Conservation (phyloP, 2,113 vertebrate genomes). For the Probosciger aterrimus region DNA sequence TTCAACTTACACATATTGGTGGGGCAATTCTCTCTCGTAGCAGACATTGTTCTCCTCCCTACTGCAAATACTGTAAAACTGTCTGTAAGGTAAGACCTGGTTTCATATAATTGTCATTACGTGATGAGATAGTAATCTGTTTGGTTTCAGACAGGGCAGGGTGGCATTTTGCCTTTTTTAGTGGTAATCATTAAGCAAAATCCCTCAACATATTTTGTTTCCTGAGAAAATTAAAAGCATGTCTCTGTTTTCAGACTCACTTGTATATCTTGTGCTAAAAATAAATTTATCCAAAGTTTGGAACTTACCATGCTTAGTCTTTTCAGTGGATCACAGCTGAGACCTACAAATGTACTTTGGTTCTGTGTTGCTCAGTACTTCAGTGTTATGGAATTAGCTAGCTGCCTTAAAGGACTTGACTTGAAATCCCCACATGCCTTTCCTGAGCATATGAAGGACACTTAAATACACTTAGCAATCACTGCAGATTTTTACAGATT, state of each 20-base stretch:
- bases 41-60: not conserved
- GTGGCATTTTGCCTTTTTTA: not conserved
- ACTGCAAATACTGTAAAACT: not conserved
- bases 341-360: not conserved
- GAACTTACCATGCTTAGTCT: not conserved
- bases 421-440: not conserved
- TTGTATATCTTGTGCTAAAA: not conserved
- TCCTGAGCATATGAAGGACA: not conserved
- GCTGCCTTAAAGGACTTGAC: not conserved
- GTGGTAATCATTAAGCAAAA: not conserved
- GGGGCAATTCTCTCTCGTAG: not conserved
- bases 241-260: not conserved
- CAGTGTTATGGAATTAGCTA: not conserved
- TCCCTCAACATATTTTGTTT: not conserved
- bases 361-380: not conserved
- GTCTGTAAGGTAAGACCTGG: not conserved
- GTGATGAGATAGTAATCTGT: not conserved
- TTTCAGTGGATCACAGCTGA: not conserved
- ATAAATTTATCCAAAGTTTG: not conserved
- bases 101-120: not conserved
- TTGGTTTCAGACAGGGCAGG: not conserved
- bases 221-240: not conserved
- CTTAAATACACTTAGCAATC: not conserved
- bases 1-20: not conserved
- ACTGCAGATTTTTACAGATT: not conserved